Percentiles rank a stretch among this genome's conserved stretches.
phyloP scores from a whole-genome alignment of 2,113 vertebrate genomes.

The Vidua macroura region DNA sequence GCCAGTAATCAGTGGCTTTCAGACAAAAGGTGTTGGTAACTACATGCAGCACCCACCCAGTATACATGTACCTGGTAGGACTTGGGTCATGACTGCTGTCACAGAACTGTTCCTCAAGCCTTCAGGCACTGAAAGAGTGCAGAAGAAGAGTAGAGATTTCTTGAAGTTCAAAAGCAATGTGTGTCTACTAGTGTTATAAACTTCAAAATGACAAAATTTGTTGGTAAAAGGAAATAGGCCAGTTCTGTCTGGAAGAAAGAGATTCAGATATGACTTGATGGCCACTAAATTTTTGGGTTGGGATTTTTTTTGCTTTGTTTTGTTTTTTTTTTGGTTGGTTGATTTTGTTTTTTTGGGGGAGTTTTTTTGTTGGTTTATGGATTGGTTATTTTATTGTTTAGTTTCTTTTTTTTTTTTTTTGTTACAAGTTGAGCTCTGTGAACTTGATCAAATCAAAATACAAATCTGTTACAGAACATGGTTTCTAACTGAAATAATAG shows the following conservation, averaged over 20 bases:
- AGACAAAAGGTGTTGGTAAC: not conserved
- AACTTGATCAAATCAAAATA: not conserved
- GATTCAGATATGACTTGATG: not conserved
- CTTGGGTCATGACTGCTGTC: not conserved
- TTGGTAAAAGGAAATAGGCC: not conserved
- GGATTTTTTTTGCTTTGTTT: not conserved
- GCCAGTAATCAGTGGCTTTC: not conserved
- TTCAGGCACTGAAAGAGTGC: not conserved
- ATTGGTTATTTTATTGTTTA: not conserved
- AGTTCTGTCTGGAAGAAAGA: not conserved
- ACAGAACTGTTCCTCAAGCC: not conserved
- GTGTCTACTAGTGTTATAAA: not conserved
- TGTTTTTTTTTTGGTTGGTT: not conserved
- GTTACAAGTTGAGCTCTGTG: not conserved
- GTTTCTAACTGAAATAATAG: not conserved
- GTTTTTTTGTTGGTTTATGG: not conserved
- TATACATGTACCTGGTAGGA: rapidly evolving
- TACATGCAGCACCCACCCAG: not conserved
- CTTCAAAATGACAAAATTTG: not conserved
- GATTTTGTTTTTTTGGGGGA: not conserved
- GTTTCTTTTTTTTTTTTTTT: not conserved
- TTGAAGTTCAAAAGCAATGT: not conserved
- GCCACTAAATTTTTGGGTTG: not conserved
- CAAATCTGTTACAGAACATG: not conserved
- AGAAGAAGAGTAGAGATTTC: not conserved